Percentiles rank a stretch among this genome's conserved stretches.
phyloP scores from a whole-genome alignment of 2,888 invertebrate genomes.

The Caenorhabditis virilis region DNA sequence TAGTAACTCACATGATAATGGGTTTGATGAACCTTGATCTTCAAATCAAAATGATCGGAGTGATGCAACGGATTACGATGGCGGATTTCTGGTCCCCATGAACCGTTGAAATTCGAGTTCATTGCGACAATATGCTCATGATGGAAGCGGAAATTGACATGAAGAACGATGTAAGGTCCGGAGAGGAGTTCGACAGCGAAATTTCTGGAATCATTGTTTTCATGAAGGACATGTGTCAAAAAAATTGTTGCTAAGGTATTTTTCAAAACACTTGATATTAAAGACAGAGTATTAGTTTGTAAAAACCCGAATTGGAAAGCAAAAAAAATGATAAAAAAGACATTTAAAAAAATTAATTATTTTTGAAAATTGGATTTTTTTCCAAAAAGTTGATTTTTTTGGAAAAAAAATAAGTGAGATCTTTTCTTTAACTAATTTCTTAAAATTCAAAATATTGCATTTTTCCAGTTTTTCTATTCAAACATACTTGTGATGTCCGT shows the following conservation, averaged over 20 bases:
- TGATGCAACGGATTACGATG: slow-evolving; percentile 55
- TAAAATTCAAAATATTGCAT: no score
- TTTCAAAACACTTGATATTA: no score
- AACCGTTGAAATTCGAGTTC: slow-evolving; percentile 47
- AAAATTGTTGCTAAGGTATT: no score
- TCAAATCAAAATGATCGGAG: slow-evolving; percentile 55
- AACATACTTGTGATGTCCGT: slow-evolving; percentile 51
- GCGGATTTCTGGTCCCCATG: slow-evolving; percentile 55
- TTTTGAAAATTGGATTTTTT: no score
- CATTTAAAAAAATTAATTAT: no score
- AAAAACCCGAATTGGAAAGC: no score
- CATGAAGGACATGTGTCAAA: background rate
- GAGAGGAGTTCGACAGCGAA: slow-evolving; percentile 59
- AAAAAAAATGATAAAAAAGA: no score
- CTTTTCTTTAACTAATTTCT: no score
- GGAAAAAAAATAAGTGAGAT: no score
- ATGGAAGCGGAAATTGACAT: slow-evolving; percentile 61
- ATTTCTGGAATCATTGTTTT: slow-evolving; percentile 25
- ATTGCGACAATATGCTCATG: slow-evolving; percentile 49
- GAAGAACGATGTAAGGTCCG: slow-evolving; percentile 58
- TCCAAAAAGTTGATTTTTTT: no score
- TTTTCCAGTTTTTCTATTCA: no score
- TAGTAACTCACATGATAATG: slow-evolving; percentile 48
- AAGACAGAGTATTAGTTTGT: no score
- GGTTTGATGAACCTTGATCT: slow-evolving; percentile 49